phyloP scores from a whole-genome alignment of 2,113 vertebrate species.

The Mirza zaza region DNA sequence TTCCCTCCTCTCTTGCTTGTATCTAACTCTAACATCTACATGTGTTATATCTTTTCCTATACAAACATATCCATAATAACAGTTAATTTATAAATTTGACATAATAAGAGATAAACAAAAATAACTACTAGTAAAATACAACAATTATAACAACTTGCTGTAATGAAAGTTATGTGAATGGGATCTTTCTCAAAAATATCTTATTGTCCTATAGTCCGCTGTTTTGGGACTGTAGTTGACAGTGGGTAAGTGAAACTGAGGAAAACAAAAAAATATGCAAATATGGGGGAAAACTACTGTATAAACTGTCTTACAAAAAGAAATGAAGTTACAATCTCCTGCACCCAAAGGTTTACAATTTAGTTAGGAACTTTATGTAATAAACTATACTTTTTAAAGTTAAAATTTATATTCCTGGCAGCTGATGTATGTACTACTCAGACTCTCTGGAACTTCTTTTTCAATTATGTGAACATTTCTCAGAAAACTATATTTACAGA shows the following conservation, averaged over 20 bases:
- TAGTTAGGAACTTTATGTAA: background rate
- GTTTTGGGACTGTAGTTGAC: background rate
- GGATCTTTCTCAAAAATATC: background rate
- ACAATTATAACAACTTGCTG: background rate
- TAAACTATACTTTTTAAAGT: background rate
- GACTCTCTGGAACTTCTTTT: background rate
- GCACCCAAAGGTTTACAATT: background rate
- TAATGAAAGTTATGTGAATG: background rate
- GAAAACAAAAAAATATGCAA: background rate
- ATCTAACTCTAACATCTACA: too few relatives aligned
- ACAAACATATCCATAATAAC: background rate
- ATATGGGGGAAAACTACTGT: background rate
- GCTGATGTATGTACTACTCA: background rate
- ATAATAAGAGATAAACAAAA: background rate
- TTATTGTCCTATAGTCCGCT: background rate
- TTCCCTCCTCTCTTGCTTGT: too few relatives aligned
- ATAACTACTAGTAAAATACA: background rate
- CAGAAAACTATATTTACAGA: background rate
- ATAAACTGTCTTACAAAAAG: background rate
- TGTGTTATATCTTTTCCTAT: background rate
- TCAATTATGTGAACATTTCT: background rate
- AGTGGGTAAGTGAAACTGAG: background rate
- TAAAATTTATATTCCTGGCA: background rate
- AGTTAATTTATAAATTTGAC: background rate
- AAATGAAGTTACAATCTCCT: background rate